Percentiles rank a stretch among this genome's conserved stretches.
phyloP scores from a whole-genome alignment of 2,113 vertebrate species.

The Phodopus roborovskii region DNA sequence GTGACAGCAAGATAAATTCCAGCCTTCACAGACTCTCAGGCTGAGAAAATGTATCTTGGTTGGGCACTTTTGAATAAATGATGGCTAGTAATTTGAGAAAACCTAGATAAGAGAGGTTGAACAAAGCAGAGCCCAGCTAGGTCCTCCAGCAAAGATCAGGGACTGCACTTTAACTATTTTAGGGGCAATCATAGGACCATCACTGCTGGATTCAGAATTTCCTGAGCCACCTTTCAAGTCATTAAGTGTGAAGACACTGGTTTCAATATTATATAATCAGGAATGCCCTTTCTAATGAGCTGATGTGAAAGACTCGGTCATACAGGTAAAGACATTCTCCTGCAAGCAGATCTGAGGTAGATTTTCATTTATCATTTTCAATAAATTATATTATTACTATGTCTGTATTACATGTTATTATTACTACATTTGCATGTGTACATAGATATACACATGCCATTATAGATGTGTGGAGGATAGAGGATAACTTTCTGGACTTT shows the following conservation, averaged over 20 bases:
- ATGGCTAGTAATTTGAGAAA: neutral
- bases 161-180: no score
- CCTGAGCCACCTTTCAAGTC: accelerated
- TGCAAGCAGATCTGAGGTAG: neutral
- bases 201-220: accelerated
- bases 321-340: neutral
- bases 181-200: neutral
- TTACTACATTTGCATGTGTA: neutral
- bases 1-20: neutral
- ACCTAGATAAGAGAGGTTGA: neutral
- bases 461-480: neutral
- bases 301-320: neutral
- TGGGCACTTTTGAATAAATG: neutral
- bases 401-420: neutral
- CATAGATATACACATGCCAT: neutral
- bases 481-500: neutral
- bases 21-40: neutral
- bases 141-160: accelerated
- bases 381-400: neutral
- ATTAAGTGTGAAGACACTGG: neutral
- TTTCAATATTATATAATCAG: neutral
- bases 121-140: neutral
- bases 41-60: neutral
- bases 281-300: neutral
- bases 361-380: neutral